Evolutionary conservation across 2,113 vertebrate species (phyloP), one percentile per base, ranked within the genome.

Genomic region (Hoplias malabaricus): DNA sequence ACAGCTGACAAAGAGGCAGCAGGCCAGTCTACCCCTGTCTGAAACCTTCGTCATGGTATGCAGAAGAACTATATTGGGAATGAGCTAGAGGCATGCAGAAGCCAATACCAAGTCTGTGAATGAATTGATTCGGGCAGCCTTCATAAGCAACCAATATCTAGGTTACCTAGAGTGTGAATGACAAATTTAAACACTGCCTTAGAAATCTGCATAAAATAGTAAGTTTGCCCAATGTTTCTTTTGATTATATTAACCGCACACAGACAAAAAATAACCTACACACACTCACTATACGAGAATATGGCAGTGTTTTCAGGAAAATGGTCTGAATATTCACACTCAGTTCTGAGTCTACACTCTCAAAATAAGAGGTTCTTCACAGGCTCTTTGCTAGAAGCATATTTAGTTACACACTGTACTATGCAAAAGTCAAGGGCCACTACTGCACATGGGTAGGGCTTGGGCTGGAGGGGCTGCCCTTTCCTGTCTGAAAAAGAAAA

Each of bases 1-100:
- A 59, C 70, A 63, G 70, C 53, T 31, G 74, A 77, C 69, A 66
- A 34, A 63, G 38, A 27, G 34, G 61, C 80, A 57, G 36, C 27
- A 63, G 70, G 27, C 29, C 43, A 57, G 73, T 48, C 57, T 14
- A 71, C 25, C 13, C n/a, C 48, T 19, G 72, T 75, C 57, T 74
- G 46, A 78, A 82, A 7, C 25, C 57, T 59, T 77, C 42, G 38
- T 43, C n/a, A 50, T 53, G 50, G 19, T 66, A 71, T 21, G 7
- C 48, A 48, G 8, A 71, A 29, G 59, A 34, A 69, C 7, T 61
- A 57, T 69, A 31, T 62, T 61, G 54, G 29, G 23, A 59, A 19
- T 50, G 57, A 34, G 23, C 33, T 54, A 5, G 27, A 56, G 25
- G 46, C 43, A 56, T 42, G 25, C 19, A 31, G 38, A 23, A 65